Evolutionary conservation across 2,888 invertebrate species (phyloP).

Genomic region (Amiota communis): DNA sequence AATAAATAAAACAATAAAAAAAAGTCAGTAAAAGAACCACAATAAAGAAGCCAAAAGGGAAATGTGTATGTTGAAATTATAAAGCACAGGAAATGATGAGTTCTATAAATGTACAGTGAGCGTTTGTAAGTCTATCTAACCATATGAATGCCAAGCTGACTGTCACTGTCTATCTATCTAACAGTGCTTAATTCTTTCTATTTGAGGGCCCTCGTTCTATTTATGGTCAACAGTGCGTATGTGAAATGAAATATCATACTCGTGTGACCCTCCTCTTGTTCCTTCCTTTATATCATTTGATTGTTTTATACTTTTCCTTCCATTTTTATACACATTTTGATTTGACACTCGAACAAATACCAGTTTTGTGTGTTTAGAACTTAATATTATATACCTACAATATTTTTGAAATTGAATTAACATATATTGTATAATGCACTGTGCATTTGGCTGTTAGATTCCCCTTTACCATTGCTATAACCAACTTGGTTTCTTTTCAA

Average conservation of each 20-base stretch:
- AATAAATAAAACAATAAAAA: neutral
- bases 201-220: neutral
- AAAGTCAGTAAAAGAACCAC: neutral
- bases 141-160: too few species aligned
- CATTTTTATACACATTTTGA: neutral
- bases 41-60: neutral
- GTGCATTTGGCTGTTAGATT: neutral
- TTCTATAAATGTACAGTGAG: too few species aligned
- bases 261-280: too few species aligned
- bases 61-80: neutral
- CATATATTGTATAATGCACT: constrained; percentile 1
- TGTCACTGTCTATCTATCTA: too few species aligned
- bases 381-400: too few species aligned
- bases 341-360: too few species aligned
- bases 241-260: neutral
- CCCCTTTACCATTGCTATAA: neutral
- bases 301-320: neutral
- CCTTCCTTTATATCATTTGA: neutral
- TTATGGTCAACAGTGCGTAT: constrained; percentile 14
- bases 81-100: constrained; percentile 11
- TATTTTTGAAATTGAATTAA: neutral
- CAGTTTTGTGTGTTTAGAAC: neutral
- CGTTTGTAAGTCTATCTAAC: too few species aligned
- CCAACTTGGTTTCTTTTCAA: neutral
- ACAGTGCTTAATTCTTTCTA: too few species aligned